phyloP scores from a whole-genome alignment of 1,140 invertebrate species.

The Heliconius hewitsoni region DNA sequence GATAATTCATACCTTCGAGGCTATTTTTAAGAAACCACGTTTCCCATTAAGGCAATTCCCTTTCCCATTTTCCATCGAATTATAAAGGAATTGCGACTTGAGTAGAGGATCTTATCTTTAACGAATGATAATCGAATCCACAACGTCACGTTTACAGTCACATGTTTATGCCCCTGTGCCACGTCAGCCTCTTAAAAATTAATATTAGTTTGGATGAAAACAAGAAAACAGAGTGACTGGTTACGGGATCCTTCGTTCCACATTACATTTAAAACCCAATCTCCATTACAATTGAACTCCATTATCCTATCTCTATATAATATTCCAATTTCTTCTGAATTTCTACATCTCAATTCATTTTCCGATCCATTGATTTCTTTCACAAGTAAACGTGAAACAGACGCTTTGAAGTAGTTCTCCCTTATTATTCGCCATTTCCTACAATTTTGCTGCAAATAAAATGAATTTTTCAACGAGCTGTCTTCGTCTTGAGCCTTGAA shows the following conservation, averaged over 20 bases:
- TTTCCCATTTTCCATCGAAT: too few species aligned
- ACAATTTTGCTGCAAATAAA: conserved; percentile 33
- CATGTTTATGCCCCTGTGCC: too few species aligned
- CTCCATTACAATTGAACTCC: not conserved
- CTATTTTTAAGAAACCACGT: too few species aligned
- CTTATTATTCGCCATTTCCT: conserved; percentile 36
- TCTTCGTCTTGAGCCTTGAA: conserved; percentile 16
- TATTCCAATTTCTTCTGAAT: conserved; percentile 23
- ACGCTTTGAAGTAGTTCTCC: conserved; percentile 34
- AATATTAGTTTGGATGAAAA: not conserved
- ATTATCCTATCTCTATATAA: not conserved
- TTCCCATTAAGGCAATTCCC: too few species aligned
- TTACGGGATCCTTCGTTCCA: not conserved
- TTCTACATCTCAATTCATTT: conserved; percentile 36
- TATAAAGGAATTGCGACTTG: too few species aligned
- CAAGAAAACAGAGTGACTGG: not conserved
- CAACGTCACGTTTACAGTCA: too few species aligned
- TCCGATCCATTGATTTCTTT: conserved; percentile 43
- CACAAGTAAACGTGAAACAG: conserved; percentile 36
- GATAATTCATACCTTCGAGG: too few species aligned
- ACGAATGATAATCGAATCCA: too few species aligned
- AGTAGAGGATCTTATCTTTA: too few species aligned
- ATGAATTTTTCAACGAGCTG: conserved; percentile 30
- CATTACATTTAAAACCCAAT: not conserved
- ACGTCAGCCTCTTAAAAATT: too few species aligned